A percentile compares a stretch with the other conserved stretches of the same genome.
These are phyloP conservation scores for Cryptoblepharus egeriae DNA, from an alignment of 2,797 vertebrate species.

Conservation along the genomic window DNA sequence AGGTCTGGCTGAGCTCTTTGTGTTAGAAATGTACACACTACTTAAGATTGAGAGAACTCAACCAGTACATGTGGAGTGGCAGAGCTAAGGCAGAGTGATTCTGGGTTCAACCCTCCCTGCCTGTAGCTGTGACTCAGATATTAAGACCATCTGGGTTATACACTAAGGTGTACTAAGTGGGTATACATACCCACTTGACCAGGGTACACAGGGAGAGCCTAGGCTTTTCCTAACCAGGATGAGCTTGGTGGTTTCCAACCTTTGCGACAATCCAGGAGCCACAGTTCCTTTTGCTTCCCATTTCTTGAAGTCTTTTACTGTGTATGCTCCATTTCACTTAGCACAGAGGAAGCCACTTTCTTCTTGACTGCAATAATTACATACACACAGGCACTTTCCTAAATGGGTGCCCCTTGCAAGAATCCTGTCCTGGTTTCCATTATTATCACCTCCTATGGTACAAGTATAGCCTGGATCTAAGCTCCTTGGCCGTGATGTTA, in stretches of 20 bases:
- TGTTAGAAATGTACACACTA: neutral
- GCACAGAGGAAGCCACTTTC: neutral
- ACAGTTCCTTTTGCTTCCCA: neutral
- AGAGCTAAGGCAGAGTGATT: neutral
- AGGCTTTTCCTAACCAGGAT: neutral
- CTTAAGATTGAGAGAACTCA: neutral
- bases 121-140: neutral
- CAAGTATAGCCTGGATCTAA: neutral
- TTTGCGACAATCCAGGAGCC: neutral
- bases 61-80: neutral
- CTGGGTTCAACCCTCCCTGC: no score
- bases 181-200: neutral
- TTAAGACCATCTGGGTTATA: neutral
- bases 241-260: neutral
- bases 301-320: no score
- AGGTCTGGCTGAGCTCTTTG: no score
- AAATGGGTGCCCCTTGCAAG: neutral
- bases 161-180: neutral
- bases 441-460: neutral
- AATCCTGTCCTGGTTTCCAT: neutral
- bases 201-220: neutral
- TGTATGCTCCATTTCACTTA: neutral
- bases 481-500: neutral
- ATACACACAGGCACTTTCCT: neutral
- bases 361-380: constrained; percentile 2